Conservation (phyloP, 53 echinoderm and acorn worm genomes). For the Pentamera pediparva region DNA sequence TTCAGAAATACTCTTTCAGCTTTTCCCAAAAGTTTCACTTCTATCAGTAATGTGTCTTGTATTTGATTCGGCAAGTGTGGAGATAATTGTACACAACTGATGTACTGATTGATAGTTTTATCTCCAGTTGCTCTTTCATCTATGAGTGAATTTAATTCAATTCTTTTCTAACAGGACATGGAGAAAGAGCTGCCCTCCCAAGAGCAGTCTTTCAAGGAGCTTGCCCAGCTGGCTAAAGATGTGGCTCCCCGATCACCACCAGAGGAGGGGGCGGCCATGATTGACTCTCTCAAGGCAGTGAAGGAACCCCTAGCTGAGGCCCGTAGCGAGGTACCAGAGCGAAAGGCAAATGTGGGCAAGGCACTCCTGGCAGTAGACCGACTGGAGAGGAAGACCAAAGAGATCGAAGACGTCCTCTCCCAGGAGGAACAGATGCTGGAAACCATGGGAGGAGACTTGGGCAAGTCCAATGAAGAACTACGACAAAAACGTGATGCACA, state of each 20-base stretch:
- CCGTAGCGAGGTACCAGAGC: constrained; percentile 49
- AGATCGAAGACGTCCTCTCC: constrained; percentile 56
- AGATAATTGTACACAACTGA: not conserved
- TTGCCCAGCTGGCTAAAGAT: constrained; percentile 67
- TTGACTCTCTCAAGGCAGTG: constrained; percentile 55
- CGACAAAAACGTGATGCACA: constrained; percentile 48
- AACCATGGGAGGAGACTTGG: constrained; percentile 25
- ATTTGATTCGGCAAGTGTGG: not conserved
- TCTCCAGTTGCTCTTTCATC: not conserved
- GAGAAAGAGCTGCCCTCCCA: constrained; percentile 63
- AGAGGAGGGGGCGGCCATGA: constrained; percentile 60
- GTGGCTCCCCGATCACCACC: constrained; percentile 38
- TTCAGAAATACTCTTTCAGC: too few species aligned
- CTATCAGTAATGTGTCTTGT: not conserved
- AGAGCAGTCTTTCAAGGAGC: constrained; percentile 72
- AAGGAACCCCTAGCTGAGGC: constrained; percentile 61
- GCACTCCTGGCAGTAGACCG: constrained; percentile 34
- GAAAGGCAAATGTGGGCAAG: constrained; percentile 40
- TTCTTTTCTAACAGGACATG: constrained; percentile 47
- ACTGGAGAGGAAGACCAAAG: constrained; percentile 64
- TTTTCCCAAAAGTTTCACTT: not conserved
- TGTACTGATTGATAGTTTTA: too few species aligned
- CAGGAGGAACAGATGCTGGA: constrained; percentile 59
- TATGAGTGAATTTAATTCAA: not conserved
- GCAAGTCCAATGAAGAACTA: constrained; percentile 30